Evolutionary conservation across 2,888 invertebrate genomes (phyloP).

Genomic region (Creontiades dilutus): DNA sequence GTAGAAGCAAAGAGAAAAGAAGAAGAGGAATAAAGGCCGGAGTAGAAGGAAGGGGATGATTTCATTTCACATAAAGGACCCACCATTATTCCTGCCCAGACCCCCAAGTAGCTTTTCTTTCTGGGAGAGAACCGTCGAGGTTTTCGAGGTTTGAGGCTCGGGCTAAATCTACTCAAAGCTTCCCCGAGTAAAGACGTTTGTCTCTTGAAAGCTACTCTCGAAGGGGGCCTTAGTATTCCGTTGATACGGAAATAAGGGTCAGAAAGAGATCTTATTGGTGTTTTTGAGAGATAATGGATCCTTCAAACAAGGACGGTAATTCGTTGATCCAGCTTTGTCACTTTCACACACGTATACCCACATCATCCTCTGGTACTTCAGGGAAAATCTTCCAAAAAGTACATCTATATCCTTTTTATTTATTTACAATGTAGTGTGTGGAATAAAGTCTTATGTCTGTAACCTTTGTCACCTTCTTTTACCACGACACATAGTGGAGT

Average conservation of each 20-base stretch:
- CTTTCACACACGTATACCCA: not conserved
- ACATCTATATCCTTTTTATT: too few species aligned
- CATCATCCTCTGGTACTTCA: constrained; percentile 1
- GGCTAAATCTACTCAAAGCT: constrained; percentile 68
- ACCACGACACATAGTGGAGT: too few species aligned
- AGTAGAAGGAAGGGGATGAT: constrained; percentile 54
- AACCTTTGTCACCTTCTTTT: too few species aligned
- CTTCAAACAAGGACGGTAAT: constrained; percentile 16
- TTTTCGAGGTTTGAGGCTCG: constrained; percentile 22
- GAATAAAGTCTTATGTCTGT: too few species aligned
- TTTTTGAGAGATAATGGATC: constrained; percentile 26
- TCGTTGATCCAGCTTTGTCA: constrained; percentile 39
- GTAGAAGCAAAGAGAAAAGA: constrained; percentile 14
- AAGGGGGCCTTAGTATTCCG: not conserved
- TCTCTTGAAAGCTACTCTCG: constrained; percentile 57
- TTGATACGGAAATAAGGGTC: constrained; percentile 65
- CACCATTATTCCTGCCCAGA: constrained; percentile 59
- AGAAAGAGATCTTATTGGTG: constrained; percentile 56
- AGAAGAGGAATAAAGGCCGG: constrained; percentile 41
- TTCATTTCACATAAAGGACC: constrained; percentile 70
- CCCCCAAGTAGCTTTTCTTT: constrained; percentile 58
- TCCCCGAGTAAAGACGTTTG: constrained; percentile 68
- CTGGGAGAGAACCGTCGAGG: constrained; percentile 3
- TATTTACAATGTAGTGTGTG: too few species aligned
- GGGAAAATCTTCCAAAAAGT: too few species aligned